Evolutionary conservation across 1,140 invertebrate genomes (phyloP).

Genomic region (Eufriesea mexicana): DNA sequence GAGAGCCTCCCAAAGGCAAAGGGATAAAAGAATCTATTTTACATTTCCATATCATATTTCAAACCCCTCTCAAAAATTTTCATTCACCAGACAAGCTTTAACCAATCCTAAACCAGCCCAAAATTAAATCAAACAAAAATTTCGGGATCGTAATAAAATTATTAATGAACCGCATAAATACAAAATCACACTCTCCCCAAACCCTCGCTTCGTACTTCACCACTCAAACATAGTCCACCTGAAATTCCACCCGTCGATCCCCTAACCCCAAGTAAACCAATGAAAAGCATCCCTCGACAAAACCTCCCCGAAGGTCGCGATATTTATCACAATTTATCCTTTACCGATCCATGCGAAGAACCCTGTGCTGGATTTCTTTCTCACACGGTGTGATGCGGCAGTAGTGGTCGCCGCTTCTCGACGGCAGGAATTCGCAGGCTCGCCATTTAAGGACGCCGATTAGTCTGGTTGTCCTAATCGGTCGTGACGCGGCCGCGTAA

Average conservation of each 20-base stretch:
- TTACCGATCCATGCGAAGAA: background rate
- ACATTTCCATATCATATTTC: no score
- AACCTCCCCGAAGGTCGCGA: background rate
- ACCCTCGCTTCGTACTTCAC: background rate
- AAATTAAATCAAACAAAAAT: no score
- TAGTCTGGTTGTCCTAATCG: constrained; percentile 60
- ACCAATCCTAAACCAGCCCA: no score
- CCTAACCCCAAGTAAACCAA: no score
- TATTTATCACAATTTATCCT: constrained; percentile 30
- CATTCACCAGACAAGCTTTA: no score
- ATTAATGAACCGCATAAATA: no score
- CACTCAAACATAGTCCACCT: background rate
- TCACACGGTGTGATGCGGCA: background rate
- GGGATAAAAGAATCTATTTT: no score
- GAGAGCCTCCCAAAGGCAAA: no score
- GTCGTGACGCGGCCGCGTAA: constrained; percentile 53
- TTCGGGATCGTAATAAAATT: no score
- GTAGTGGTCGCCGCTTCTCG: background rate
- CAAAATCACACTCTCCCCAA: no score
- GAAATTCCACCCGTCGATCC: background rate
- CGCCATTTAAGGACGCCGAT: constrained; percentile 62
- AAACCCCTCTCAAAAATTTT: no score
- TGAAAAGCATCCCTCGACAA: background rate
- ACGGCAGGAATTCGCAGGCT: constrained; percentile 46
- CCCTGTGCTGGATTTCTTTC: constrained; percentile 17